These are phyloP conservation scores for Eledone cirrhosa DNA, from an alignment of 2,888 invertebrate species.

Conservation along the genomic window DNA sequence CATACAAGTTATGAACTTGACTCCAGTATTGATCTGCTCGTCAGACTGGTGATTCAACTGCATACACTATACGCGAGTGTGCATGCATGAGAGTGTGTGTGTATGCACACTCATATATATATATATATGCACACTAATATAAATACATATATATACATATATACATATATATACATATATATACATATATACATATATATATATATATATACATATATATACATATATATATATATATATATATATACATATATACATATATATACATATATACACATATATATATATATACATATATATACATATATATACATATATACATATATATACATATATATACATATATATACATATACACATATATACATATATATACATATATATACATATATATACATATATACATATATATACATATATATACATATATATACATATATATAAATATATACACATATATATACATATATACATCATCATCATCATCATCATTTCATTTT, in stretches of 20 bases:
- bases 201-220: neutral
- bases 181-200: neutral
- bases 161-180: neutral
- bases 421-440: slow-evolving; percentile 1
- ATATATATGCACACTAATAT: too few species aligned
- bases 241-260: neutral
- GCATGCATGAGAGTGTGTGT: too few species aligned
- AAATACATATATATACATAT: too few species aligned
- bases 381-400: neutral
- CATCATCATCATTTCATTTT: too few species aligned
- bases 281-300: neutral
- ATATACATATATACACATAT: neutral
- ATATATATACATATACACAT: neutral
- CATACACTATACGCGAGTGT: too few species aligned
- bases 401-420: neutral
- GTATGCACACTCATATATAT: too few species aligned
- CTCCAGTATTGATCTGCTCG: too few species aligned
- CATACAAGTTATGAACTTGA: too few species aligned
- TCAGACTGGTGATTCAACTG: too few species aligned
- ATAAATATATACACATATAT: neutral
- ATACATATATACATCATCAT: neutral
- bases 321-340: neutral
- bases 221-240: neutral
- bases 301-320: neutral
- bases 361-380: neutral